These are phyloP conservation scores for Pammene fasciana DNA, from an alignment of 2,888 invertebrate genomes.

Conservation along the genomic window DNA sequence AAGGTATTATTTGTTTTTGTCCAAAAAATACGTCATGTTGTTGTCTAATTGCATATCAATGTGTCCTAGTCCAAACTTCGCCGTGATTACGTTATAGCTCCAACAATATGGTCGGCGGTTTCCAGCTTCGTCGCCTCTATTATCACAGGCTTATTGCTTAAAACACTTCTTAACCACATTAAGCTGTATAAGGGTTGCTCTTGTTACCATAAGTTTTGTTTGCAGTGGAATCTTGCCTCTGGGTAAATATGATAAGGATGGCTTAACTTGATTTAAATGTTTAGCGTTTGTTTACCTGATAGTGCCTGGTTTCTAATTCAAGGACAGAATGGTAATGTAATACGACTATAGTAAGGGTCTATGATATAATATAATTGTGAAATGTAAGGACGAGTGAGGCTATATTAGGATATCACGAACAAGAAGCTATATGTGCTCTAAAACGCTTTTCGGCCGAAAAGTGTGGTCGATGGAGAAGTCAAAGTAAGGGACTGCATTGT, in stretches of 20 bases:
- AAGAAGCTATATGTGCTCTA: too few species aligned
- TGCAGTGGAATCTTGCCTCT: constrained; percentile 15
- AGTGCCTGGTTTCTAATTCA: not conserved
- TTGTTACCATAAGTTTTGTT: constrained; percentile 34
- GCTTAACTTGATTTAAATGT: constrained; percentile 5
- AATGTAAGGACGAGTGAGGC: too few species aligned
- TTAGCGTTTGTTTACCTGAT: not conserved
- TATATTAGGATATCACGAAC: too few species aligned
- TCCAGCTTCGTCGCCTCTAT: constrained; percentile 47
- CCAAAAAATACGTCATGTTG: not conserved
- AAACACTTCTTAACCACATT: constrained; percentile 37
- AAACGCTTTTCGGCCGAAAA: too few species aligned
- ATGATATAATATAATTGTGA: too few species aligned
- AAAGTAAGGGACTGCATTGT: too few species aligned
- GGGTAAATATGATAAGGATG: constrained; percentile 24
- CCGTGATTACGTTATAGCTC: constrained; percentile 50
- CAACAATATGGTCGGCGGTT: constrained; percentile 53
- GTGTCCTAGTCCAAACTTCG: constrained; percentile 45
- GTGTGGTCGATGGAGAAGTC: too few species aligned
- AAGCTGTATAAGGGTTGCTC: constrained; percentile 31
- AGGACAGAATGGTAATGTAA: not conserved
- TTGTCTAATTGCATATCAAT: constrained; percentile 32
- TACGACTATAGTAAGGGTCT: not conserved
- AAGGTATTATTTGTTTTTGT: too few species aligned
- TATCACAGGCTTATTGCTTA: constrained; percentile 50